These are phyloP conservation scores for Thalassoma bifasciatum DNA, from an alignment of 2,113 vertebrate genomes.

Conservation along the genomic window DNA sequence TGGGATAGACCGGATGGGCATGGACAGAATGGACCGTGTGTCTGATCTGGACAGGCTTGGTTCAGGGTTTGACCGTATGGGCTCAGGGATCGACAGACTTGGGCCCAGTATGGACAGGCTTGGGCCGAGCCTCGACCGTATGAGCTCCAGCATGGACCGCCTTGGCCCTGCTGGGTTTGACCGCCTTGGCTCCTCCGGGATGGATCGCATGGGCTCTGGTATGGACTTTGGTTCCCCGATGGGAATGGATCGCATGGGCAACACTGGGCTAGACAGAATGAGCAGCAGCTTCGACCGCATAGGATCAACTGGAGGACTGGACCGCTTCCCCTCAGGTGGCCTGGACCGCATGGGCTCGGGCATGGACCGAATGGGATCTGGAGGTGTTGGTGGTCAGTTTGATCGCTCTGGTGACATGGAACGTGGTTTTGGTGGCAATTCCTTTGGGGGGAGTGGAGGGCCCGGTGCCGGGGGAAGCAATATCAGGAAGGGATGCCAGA, in stretches of 20 bases:
- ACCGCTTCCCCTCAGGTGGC: constrained; percentile 82
- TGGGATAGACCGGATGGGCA: constrained; percentile 89
- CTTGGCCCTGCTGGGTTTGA: constrained; percentile 88
- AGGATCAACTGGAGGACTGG: constrained; percentile 74
- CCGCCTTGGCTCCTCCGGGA: constrained; percentile 87
- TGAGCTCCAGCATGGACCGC: constrained; percentile 90
- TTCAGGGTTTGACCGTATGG: constrained; percentile 91
- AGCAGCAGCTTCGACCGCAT: constrained; percentile 80
- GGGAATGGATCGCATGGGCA: constrained; percentile 84
- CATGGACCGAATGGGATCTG: constrained; percentile 93
- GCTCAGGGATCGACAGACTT: constrained; percentile 90
- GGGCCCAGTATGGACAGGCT: constrained; percentile 92
- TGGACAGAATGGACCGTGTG: constrained; percentile 91
- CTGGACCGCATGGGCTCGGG: constrained; percentile 89
- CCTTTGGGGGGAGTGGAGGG: constrained; percentile 88
- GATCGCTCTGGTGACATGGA: constrained; percentile 92
- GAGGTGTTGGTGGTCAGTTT: constrained; percentile 88
- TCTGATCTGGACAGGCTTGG: constrained; percentile 91
- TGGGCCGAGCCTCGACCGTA: constrained; percentile 90
- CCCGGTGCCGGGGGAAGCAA: constrained; percentile 85
- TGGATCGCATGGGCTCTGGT: constrained; percentile 89
- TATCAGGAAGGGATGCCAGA: constrained; percentile 95
- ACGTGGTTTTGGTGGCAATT: constrained; percentile 90
- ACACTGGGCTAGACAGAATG: constrained; percentile 79
- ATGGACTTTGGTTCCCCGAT: constrained; percentile 81